Conservation (phyloP, 2,113 vertebrate genomes). For the Anolis sagrei region DNA sequence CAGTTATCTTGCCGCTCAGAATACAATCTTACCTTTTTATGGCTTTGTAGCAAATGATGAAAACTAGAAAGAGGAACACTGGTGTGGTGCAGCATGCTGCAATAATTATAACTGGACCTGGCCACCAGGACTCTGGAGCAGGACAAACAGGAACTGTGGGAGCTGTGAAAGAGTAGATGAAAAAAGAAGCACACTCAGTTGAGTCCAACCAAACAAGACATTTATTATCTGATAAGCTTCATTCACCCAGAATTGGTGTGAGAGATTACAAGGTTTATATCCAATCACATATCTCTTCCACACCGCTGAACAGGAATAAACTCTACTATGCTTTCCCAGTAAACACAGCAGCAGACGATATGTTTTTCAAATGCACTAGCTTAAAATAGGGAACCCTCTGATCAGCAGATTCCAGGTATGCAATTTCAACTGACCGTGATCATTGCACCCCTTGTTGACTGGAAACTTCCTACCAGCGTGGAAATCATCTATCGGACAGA, state of each 20-base stretch:
- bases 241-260: neutral
- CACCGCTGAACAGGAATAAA: neutral
- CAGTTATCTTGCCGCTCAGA: neutral
- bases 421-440: too few relatives aligned
- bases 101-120: constrained; percentile 85
- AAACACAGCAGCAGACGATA: neutral
- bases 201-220: constrained; percentile 13
- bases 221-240: neutral
- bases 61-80: constrained; percentile 89
- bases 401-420: too few relatives aligned
- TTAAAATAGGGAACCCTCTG: neutral
- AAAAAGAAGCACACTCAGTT: constrained; percentile 48
- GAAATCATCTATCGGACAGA: too few relatives aligned
- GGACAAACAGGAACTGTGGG: constrained; percentile 82
- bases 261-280: neutral
- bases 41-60: constrained; percentile 99
- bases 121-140: constrained; percentile 89
- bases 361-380: neutral
- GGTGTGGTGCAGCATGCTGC: constrained; percentile 88
- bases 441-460: too few relatives aligned
- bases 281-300: too few relatives aligned
- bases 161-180: constrained; percentile 73
- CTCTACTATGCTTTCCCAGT: neutral
- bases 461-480: too few relatives aligned
- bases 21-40: constrained; percentile 90